A percentile compares a stretch with the other conserved stretches of the same genome.
These are phyloP conservation scores for Andrena flavipes DNA, from an alignment of 2,888 invertebrate genomes.

Conservation along the genomic window DNA sequence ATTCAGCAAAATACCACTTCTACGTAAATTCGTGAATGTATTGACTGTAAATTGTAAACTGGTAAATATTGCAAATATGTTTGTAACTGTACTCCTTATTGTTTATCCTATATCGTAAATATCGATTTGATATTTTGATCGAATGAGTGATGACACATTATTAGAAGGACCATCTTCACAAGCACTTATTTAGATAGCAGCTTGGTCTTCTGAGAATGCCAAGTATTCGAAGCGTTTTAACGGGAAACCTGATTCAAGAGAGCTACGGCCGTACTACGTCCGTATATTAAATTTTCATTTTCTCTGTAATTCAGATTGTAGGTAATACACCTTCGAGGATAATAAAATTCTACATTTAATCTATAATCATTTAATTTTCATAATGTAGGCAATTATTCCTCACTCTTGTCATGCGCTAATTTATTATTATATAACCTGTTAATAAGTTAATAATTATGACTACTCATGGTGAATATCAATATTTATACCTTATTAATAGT, in stretches of 20 bases:
- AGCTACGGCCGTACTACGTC: conserved; percentile 28
- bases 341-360: conserved; percentile 66
- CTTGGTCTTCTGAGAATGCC: conserved; percentile 50
- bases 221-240: conserved; percentile 51
- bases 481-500: too few relatives aligned
- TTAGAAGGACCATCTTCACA: conserved; percentile 32
- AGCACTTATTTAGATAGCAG: conserved; percentile 28
- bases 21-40: too few relatives aligned
- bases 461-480: too few relatives aligned
- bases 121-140: too few relatives aligned
- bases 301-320: conserved; percentile 73
- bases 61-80: too few relatives aligned
- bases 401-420: too few relatives aligned
- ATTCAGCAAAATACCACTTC: too few relatives aligned
- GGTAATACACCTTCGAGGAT: conserved; percentile 71
- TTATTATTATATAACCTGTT: too few relatives aligned
- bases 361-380: not conserved
- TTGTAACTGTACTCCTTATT: too few relatives aligned
- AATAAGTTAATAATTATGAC: too few relatives aligned
- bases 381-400: not conserved
- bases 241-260: conserved; percentile 50
- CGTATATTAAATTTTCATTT: conserved; percentile 76
- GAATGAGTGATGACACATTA: conserved; percentile 24
- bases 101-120: too few relatives aligned
- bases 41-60: too few relatives aligned